These are phyloP conservation scores for Strigamia crassipes DNA, from an alignment of 2,888 invertebrate species.

Conservation along the genomic window DNA sequence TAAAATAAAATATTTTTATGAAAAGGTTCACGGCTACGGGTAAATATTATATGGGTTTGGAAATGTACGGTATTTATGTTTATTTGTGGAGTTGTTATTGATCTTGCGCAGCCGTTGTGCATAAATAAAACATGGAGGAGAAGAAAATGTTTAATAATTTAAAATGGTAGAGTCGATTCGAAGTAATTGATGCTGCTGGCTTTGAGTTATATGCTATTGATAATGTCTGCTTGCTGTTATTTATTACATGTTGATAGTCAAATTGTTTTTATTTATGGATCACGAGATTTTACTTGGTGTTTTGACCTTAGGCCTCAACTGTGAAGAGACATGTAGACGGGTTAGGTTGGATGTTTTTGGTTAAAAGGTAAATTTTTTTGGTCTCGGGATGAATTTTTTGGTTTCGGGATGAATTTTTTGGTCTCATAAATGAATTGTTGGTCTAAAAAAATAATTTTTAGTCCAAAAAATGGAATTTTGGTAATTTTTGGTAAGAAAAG, in stretches of 20 bases:
- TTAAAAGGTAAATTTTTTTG: too few relatives aligned
- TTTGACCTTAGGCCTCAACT: neutral
- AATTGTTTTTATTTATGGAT: conserved; percentile 5
- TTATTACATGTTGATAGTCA: conserved; percentile 6
- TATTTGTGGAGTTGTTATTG: neutral
- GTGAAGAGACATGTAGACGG: too few relatives aligned
- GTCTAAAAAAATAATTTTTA: too few relatives aligned
- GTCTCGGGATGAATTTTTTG: too few relatives aligned
- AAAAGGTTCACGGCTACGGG: too few relatives aligned
- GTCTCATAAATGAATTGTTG: too few relatives aligned
- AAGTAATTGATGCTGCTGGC: neutral
- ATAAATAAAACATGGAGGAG: neutral
- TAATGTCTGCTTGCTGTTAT: neutral
- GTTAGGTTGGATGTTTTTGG: too few relatives aligned
- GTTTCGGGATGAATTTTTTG: too few relatives aligned
- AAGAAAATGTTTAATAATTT: neutral
- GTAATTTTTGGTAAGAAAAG: too few relatives aligned
- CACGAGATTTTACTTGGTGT: neutral
- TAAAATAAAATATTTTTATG: neutral
- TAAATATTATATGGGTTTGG: neutral
- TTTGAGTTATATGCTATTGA: neutral
- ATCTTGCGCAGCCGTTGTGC: neutral
- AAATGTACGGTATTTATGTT: neutral
- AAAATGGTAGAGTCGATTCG: neutral
- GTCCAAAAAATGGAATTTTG: too few relatives aligned